Evolutionary conservation across 2,797 vertebrate genomes (phyloP).

Genomic region (Anolis apletophallus): DNA sequence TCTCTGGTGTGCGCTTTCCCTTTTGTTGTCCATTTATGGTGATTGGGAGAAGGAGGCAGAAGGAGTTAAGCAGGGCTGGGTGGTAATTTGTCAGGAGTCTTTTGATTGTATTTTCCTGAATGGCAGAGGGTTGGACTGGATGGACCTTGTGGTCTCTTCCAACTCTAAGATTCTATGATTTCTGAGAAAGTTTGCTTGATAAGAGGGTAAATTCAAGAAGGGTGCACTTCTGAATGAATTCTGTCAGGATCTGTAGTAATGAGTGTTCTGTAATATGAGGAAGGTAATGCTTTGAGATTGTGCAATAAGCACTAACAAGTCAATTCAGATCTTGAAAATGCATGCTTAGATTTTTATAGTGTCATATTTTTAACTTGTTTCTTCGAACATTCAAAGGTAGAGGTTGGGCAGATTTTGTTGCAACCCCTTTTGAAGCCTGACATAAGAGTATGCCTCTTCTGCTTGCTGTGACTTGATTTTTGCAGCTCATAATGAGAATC

Average conservation of each 20-base stretch:
- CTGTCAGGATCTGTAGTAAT: background rate
- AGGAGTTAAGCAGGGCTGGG: too few species aligned
- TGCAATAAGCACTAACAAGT: background rate
- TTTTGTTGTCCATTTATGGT: too few species aligned
- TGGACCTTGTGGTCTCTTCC: too few species aligned
- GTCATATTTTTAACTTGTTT: background rate
- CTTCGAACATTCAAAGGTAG: background rate
- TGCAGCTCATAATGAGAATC: background rate
- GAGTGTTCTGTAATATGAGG: background rate
- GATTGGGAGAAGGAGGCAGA: too few species aligned
- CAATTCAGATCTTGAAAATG: background rate
- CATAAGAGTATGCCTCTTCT: background rate
- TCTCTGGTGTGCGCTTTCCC: too few species aligned
- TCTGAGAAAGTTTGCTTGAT: too few species aligned
- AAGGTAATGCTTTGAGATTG: background rate
- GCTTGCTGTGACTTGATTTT: conserved; percentile 24
- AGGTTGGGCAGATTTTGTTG: background rate
- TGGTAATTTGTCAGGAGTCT: too few species aligned
- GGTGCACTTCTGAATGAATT: background rate
- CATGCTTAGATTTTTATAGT: background rate
- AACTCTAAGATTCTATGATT: too few species aligned
- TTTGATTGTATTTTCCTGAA: too few species aligned
- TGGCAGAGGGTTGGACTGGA: too few species aligned
- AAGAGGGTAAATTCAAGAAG: too few species aligned
- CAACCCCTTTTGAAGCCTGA: background rate